Percentiles rank a stretch among this genome's conserved stretches.
Evolutionary conservation across 2,113 vertebrate species (phyloP).

Genomic region (Onychorhynchus coronatus): DNA sequence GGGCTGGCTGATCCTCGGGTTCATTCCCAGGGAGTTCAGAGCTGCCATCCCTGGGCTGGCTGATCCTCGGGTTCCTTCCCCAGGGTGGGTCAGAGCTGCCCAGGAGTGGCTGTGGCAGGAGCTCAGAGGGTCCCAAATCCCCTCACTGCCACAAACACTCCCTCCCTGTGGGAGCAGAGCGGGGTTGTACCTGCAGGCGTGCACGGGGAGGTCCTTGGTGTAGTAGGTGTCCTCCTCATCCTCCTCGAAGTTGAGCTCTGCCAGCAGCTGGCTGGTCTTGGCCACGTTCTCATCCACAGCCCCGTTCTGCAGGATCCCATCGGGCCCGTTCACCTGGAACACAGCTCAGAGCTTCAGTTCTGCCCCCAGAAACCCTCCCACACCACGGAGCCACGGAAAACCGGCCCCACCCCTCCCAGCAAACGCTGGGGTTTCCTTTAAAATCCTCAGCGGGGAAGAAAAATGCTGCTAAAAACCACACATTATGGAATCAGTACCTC

Average conservation of each 20-base stretch:
- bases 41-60: too few relatives aligned
- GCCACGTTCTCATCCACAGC: slow-evolving; percentile 87
- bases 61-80: too few relatives aligned
- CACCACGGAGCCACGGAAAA: not conserved
- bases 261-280: slow-evolving; percentile 93
- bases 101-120: not conserved
- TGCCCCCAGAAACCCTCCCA: not conserved
- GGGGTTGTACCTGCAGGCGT: slow-evolving; percentile 91
- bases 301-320: slow-evolving; percentile 91
- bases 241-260: slow-evolving; percentile 96
- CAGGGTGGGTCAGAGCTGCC: not conserved
- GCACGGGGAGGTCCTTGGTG: slow-evolving; percentile 94
- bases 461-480: not conserved
- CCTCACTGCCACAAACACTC: not conserved
- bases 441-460: not conserved
- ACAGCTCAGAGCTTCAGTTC: not conserved
- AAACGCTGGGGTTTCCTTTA: not conserved
- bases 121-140: not conserved
- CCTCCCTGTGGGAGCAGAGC: not conserved
- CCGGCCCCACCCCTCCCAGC: not conserved
- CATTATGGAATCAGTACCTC: rapidly evolving
- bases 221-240: slow-evolving; percentile 98
- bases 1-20: too few relatives aligned
- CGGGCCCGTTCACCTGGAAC: slow-evolving; percentile 87
- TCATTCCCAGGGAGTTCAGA: too few relatives aligned